phyloP scores from a whole-genome alignment of 2,113 vertebrate species.

The Eupsittula cactorum region DNA sequence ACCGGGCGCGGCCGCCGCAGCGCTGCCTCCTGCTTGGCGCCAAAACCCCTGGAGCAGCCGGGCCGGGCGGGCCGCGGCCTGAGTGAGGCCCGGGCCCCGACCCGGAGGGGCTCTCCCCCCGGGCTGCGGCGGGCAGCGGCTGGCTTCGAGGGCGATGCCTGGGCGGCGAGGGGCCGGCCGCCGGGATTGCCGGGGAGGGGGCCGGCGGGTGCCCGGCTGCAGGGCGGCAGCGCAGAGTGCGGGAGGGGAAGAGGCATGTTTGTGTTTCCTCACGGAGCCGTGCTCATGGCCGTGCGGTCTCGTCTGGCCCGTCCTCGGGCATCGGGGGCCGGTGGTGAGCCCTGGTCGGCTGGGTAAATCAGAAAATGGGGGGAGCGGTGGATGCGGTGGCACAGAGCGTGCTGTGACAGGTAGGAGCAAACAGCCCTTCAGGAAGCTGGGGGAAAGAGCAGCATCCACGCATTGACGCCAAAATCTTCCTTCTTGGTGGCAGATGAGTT shows the following conservation, averaged over 20 bases:
- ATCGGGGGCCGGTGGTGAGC: neutral
- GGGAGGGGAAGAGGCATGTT: neutral
- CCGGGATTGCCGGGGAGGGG: neutral
- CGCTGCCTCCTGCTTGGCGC: slow-evolving; percentile 76
- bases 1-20: slow-evolving; percentile 8
- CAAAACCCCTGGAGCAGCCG: neutral
- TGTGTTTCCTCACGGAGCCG: neutral
- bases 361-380: neutral
- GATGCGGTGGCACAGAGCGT: neutral
- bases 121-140: neutral
- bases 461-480: neutral
- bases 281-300: neutral
- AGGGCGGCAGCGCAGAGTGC: neutral
- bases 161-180: neutral
- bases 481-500: neutral
- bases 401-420: neutral
- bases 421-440: neutral
- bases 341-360: neutral
- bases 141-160: neutral
- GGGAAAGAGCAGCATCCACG: neutral
- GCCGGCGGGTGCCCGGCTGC: neutral
- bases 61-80: neutral
- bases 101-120: too few relatives aligned
- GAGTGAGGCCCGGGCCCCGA: neutral
- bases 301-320: neutral